Percentiles rank a stretch among this genome's conserved stretches.
phyloP scores from a whole-genome alignment of 2,888 invertebrate species.

The Caprella mutica region DNA sequence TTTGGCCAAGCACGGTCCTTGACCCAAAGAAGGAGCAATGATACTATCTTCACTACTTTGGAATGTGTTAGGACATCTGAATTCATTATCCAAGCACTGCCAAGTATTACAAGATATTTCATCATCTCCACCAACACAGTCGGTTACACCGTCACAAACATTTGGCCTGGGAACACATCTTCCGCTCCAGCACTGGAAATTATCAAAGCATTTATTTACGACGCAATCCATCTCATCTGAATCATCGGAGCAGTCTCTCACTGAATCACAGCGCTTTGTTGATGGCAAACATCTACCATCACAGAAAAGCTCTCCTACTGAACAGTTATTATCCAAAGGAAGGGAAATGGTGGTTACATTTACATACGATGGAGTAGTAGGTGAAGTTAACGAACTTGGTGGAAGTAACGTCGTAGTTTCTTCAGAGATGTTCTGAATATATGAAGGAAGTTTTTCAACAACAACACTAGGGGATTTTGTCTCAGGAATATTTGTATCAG shows the following conservation, averaged over 20 bases:
- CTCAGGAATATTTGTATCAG: no score
- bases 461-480: no score
- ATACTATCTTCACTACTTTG: not conserved
- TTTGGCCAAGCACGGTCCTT: conserved; percentile 19
- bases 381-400: no score
- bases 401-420: no score
- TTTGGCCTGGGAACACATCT: conserved; percentile 21
- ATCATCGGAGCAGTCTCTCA: conserved; percentile 11
- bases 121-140: conserved; percentile 27
- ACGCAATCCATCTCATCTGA: conserved; percentile 23
- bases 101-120: conserved; percentile 24
- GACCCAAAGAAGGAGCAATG: not conserved
- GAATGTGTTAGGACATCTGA: conserved; percentile 16
- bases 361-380: no score
- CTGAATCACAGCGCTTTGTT: conserved; percentile 9
- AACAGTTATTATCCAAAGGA: not conserved
- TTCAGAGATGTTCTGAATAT: no score
- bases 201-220: conserved; percentile 25
- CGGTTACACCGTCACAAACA: conserved; percentile 29
- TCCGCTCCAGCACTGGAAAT: conserved; percentile 24
- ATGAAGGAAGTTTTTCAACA: no score
- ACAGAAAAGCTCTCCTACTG: conserved; percentile 8
- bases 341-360: not conserved
- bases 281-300: conserved; percentile 11
- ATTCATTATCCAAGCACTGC: conserved; percentile 21